These are phyloP conservation scores for Drosophila truncata DNA, from an alignment of 1,140 invertebrate species.

Conservation along the genomic window DNA sequence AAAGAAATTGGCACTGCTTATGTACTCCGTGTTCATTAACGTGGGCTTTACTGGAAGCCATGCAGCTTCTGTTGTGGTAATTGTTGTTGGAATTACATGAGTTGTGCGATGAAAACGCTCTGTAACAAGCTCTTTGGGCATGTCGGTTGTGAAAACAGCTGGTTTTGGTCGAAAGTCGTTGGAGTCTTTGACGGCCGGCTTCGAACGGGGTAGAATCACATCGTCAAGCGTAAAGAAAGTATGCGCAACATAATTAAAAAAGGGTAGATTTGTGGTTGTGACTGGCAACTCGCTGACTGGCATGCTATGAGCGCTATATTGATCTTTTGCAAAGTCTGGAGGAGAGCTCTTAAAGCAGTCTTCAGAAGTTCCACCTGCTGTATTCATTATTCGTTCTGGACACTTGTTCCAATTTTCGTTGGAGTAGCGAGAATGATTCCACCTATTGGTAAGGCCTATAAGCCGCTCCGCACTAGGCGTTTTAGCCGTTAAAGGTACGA, in stretches of 20 bases:
- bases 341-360: slow-evolving; percentile 23
- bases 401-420: slow-evolving; percentile 31
- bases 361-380: not conserved
- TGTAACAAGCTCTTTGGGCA: slow-evolving; percentile 4
- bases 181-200: slow-evolving; percentile 2
- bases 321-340: slow-evolving; percentile 15
- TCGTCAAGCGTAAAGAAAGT: slow-evolving; percentile 51
- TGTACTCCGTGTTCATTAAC: slow-evolving; percentile 14
- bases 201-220: slow-evolving; percentile 40
- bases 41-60: slow-evolving; percentile 4
- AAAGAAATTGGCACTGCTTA: slow-evolving; percentile 1
- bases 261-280: slow-evolving; percentile 44
- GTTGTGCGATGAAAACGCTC: slow-evolving; percentile 13
- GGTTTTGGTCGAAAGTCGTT: slow-evolving; percentile 12
- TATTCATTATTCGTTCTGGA: slow-evolving; percentile 12
- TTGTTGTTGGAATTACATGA: slow-evolving; percentile 10
- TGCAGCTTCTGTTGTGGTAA: slow-evolving; percentile 20
- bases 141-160: slow-evolving; percentile 27
- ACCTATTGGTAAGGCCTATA: slow-evolving; percentile 14
- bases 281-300: slow-evolving; percentile 17
- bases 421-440: slow-evolving; percentile 18
- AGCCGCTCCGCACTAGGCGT: slow-evolving; percentile 25
- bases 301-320: slow-evolving; percentile 14
- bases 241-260: slow-evolving; percentile 49
- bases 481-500: slow-evolving; percentile 27